These are phyloP conservation scores for Drosophila nigritarsus DNA, from an alignment of 2,888 invertebrate genomes.

Conservation along the genomic window DNA sequence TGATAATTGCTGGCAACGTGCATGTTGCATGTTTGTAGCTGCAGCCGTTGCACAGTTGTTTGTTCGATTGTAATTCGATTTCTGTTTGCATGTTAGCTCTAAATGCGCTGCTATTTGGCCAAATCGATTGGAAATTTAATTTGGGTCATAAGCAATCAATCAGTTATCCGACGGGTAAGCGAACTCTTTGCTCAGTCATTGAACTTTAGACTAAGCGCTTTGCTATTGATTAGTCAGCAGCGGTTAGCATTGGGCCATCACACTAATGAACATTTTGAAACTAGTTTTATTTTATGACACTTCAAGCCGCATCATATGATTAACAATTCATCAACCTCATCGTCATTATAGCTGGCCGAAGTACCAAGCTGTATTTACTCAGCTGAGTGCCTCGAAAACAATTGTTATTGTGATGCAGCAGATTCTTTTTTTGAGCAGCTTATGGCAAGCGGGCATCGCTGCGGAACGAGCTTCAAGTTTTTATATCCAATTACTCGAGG, in stretches of 20 bases:
- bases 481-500: conserved; percentile 21
- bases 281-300: conserved; percentile 40
- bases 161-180: conserved; percentile 47
- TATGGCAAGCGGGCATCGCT: conserved; percentile 11
- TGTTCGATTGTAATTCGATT: conserved; percentile 55
- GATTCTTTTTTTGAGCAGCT: conserved; percentile 4
- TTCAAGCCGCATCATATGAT: conserved; percentile 44
- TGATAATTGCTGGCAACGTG: conserved; percentile 75
- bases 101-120: conserved; percentile 46
- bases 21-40: conserved; percentile 44
- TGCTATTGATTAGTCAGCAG: conserved; percentile 51
- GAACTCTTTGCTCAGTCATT: conserved; percentile 66
- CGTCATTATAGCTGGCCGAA: background rate
- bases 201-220: conserved; percentile 57
- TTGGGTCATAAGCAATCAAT: conserved; percentile 75
- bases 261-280: conserved; percentile 28
- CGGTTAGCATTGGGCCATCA: background rate
- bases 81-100: conserved; percentile 63
- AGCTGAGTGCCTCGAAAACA: conserved; percentile 13
- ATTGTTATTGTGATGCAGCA: conserved; percentile 31
- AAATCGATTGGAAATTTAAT: conserved; percentile 68
- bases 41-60: conserved; percentile 27
- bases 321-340: conserved; percentile 26
- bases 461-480: conserved; percentile 26
- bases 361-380: conserved; percentile 9